phyloP scores from a whole-genome alignment of 2,113 vertebrate species.

The Arizona elegans region DNA sequence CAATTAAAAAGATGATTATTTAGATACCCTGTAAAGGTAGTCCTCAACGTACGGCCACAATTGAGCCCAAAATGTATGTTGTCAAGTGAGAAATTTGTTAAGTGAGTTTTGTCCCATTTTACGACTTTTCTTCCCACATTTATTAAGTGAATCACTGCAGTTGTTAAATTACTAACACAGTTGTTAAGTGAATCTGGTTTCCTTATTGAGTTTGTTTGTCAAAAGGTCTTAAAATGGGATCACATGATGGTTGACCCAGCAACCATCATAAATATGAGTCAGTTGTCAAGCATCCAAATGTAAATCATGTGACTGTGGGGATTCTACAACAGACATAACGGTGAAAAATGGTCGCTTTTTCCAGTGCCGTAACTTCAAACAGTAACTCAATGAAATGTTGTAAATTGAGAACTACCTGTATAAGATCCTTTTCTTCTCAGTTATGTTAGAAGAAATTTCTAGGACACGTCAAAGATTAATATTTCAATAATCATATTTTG shows the following conservation, averaged over 20 bases:
- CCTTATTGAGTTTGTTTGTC: too few species aligned
- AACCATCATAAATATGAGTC: not conserved
- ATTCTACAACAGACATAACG: not conserved
- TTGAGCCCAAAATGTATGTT: not conserved
- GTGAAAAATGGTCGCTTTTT: not conserved
- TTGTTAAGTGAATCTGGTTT: too few species aligned
- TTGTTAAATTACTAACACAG: not conserved
- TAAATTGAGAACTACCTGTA: not conserved
- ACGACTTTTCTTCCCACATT: not conserved
- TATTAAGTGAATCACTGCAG: not conserved
- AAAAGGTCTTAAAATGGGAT: too few species aligned
- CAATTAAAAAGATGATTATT: not conserved
- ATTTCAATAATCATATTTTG: not conserved
- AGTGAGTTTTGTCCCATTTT: not conserved
- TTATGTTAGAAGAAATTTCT: not conserved
- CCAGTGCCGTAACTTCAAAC: not conserved
- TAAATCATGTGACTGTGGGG: not conserved
- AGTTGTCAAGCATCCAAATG: not conserved
- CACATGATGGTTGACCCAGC: too few species aligned
- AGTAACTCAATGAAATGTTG: not conserved
- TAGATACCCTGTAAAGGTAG: not conserved
- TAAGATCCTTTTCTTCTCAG: not conserved
- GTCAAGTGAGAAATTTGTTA: not conserved
- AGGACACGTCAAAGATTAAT: not conserved
- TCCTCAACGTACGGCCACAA: not conserved